Conservation (phyloP, 2,113 vertebrate genomes). For the Engraulis encrasicolus region DNA sequence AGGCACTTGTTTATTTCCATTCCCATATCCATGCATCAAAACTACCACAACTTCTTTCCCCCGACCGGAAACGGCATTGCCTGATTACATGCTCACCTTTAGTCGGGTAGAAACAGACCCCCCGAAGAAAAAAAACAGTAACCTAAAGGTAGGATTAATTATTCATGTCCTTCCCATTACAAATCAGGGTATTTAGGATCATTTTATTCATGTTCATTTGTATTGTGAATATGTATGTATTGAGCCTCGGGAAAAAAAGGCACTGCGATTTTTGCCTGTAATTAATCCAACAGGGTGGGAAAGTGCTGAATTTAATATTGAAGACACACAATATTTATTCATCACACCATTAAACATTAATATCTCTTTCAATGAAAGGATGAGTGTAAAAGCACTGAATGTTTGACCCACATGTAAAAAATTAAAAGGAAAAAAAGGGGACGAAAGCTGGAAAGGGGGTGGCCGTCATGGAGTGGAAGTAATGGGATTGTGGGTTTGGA, state of each 20-base stretch:
- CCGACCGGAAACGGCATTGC: conserved; percentile 5
- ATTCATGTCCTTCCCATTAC: conserved; percentile 46
- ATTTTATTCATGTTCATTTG: conserved; percentile 46
- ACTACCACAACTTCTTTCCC: not conserved
- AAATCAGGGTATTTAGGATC: conserved; percentile 41
- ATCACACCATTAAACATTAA: conserved; percentile 53
- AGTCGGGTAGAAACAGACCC: conserved; percentile 21
- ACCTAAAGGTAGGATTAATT: conserved; percentile 48
- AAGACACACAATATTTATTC: conserved; percentile 45
- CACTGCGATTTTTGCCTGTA: conserved; percentile 20
- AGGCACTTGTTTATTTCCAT: conserved; percentile 13
- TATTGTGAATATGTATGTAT: conserved; percentile 37
- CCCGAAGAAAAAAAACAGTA: conserved; percentile 28
- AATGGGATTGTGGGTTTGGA: conserved; percentile 45
- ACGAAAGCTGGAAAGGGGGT: conserved; percentile 31
- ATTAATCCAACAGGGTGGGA: conserved; percentile 44
- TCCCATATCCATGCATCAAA: not conserved
- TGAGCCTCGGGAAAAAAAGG: conserved; percentile 16
- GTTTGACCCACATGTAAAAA: conserved; percentile 48
- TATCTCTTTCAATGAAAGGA: conserved; percentile 32
- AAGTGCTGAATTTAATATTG: conserved; percentile 50
- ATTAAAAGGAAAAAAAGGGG: conserved; percentile 18
- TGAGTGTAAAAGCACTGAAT: conserved; percentile 26
- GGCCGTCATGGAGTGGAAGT: conserved; percentile 24
- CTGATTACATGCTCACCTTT: conserved; percentile 26